Conservation (phyloP, 2,888 invertebrate genomes). For the Pseudococcus longispinus region DNA sequence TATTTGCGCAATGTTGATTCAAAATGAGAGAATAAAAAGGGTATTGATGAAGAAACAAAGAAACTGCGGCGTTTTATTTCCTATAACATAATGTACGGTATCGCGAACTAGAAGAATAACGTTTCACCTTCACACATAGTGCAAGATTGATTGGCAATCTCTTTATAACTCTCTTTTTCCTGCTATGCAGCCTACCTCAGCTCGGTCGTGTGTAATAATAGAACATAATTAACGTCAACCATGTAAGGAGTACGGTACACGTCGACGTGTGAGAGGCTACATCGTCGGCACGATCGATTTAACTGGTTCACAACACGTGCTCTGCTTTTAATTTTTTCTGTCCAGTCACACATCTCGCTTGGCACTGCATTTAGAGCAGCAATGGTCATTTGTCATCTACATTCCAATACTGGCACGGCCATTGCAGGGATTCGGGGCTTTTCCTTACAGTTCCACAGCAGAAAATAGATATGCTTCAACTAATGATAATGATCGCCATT, state of each 20-base stretch:
- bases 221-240: conserved; percentile 42
- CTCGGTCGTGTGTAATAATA: not conserved
- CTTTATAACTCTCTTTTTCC: not conserved
- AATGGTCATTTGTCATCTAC: not conserved
- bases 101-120: not conserved
- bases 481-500: conserved; percentile 1
- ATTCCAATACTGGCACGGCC: not conserved
- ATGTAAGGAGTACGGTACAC: conserved; percentile 29
- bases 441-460: not conserved
- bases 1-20: not conserved
- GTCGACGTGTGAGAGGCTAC: conserved; percentile 22
- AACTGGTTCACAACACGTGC: conserved; percentile 9
- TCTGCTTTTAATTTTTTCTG: not conserved
- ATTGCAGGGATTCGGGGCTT: not conserved
- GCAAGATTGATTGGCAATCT: conserved; percentile 33
- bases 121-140: conserved; percentile 5
- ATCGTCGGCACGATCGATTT: conserved; percentile 27
- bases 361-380: not conserved
- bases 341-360: not conserved
- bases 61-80: not conserved
- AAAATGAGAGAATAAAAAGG: not conserved
- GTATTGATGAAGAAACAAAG: conserved; percentile 11
- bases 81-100: not conserved
- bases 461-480: not conserved
- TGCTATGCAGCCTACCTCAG: not conserved